A percentile compares a stretch with the other conserved stretches of the same genome.
These are phyloP conservation scores for Panulirus ornatus DNA, from an alignment of 1,140 invertebrate genomes.

Conservation along the genomic window DNA sequence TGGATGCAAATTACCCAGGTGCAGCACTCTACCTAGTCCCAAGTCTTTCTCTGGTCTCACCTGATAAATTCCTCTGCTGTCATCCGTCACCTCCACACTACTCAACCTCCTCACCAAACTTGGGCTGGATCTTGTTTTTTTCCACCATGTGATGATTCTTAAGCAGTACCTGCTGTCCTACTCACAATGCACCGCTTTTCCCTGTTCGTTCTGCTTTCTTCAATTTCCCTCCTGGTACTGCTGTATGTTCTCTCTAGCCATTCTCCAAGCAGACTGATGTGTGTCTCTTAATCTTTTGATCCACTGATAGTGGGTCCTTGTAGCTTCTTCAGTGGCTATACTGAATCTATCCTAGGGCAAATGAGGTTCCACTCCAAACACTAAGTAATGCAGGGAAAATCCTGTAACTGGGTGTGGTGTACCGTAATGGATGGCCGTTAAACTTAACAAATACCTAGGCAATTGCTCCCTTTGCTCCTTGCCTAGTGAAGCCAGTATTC, in stretches of 20 bases:
- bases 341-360: not conserved
- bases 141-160: not conserved
- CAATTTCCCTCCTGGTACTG: not conserved
- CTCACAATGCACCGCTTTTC: not conserved
- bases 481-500: not conserved
- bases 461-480: constrained; percentile 18
- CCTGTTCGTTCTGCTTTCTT: not conserved
- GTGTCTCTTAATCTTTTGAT: not conserved
- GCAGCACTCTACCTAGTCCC: not conserved
- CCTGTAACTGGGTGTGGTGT: constrained; percentile 27
- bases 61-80: not conserved
- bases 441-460: constrained; percentile 19
- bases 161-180: constrained; percentile 9
- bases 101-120: constrained; percentile 5
- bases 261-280: not conserved
- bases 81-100: not conserved
- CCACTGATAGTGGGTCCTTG: not conserved
- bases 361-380: constrained; percentile 33
- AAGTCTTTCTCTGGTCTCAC: not conserved
- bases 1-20: constrained; percentile 17
- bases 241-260: not conserved
- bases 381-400: not conserved
- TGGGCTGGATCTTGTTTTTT: constrained; percentile 25
- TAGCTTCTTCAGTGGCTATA: not conserved
- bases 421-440: constrained; percentile 26